Percentiles rank a stretch among this genome's conserved stretches.
Conservation (phyloP, 2,888 invertebrate species). For the Pterostichus madidus region DNA sequence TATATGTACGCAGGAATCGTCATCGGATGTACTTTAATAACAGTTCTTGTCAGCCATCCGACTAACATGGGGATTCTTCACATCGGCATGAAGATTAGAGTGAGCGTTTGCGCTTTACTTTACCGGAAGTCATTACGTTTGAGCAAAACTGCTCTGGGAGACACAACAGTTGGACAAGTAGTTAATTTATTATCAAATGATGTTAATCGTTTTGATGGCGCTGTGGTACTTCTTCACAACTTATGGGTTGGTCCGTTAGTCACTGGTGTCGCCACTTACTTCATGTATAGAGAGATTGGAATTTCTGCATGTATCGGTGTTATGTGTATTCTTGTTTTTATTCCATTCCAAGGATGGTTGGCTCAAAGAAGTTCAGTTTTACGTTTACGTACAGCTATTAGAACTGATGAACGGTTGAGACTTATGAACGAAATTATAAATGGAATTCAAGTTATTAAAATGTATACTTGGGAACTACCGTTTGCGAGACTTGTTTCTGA, state of each 20-base stretch:
- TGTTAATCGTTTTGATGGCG: slow-evolving; percentile 92
- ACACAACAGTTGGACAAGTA: slow-evolving; percentile 84
- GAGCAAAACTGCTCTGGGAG: slow-evolving; percentile 83
- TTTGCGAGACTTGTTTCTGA: slow-evolving; percentile 67
- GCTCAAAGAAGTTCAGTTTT: slow-evolving; percentile 71
- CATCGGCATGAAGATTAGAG: slow-evolving; percentile 90
- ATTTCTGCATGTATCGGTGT: slow-evolving; percentile 86
- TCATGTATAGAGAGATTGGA: slow-evolving; percentile 82
- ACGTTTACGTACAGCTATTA: slow-evolving; percentile 86
- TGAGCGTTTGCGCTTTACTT: slow-evolving; percentile 90
- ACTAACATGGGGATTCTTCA: slow-evolving; percentile 91
- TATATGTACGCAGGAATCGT: slow-evolving; percentile 88
- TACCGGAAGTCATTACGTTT: slow-evolving; percentile 83
- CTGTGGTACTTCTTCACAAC: slow-evolving; percentile 91
- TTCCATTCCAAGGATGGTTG: slow-evolving; percentile 82
- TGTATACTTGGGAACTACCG: slow-evolving; percentile 78
- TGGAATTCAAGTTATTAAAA: slow-evolving; percentile 90
- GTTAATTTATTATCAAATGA: slow-evolving; percentile 95
- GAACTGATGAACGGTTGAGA: slow-evolving; percentile 91
- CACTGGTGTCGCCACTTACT: slow-evolving; percentile 85
- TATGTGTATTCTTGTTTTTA: slow-evolving; percentile 84
- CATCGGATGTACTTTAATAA: slow-evolving; percentile 84
- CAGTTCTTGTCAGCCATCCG: slow-evolving; percentile 84
- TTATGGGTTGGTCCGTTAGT: slow-evolving; percentile 93
- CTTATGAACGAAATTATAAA: slow-evolving; percentile 94